A percentile compares a stretch with the other conserved stretches of the same genome.
phyloP scores from a whole-genome alignment of 2,888 invertebrate genomes.

The Tenthredo distinguenda region DNA sequence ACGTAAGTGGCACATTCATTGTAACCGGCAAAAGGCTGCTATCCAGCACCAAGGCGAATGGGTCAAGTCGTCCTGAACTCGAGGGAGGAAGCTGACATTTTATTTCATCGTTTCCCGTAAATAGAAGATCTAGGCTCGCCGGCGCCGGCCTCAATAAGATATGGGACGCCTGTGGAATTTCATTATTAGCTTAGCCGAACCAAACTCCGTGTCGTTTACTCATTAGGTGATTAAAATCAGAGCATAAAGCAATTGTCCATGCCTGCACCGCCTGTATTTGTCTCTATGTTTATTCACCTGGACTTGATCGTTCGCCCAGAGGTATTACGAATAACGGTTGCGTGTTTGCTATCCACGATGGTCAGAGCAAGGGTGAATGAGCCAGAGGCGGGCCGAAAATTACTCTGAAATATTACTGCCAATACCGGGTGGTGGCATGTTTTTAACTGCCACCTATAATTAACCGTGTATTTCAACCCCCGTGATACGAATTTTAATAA shows the following conservation, averaged over 20 bases:
- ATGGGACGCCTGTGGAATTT: slow-evolving; percentile 63
- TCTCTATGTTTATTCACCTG: background rate
- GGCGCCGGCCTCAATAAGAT: slow-evolving; percentile 60
- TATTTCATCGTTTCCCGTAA: slow-evolving; percentile 54
- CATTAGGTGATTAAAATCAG: background rate
- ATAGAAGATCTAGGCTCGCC: slow-evolving; percentile 27
- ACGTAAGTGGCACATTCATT: slow-evolving; percentile 50
- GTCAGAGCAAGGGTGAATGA: slow-evolving; percentile 11
- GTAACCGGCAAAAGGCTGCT: background rate
- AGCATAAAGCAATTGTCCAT: background rate
- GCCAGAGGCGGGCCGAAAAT: slow-evolving; percentile 22
- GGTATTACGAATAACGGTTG: background rate
- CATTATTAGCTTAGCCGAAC: slow-evolving; percentile 63
- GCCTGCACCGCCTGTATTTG: background rate
- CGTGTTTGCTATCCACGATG: background rate
- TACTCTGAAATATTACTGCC: slow-evolving; percentile 15
- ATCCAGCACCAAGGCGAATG: background rate
- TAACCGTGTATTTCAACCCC: background rate
- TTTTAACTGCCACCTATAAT: background rate
- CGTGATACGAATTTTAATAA: background rate
- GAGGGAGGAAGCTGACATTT: slow-evolving; percentile 55
- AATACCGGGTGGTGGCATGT: slow-evolving; percentile 6
- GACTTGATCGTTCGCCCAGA: background rate
- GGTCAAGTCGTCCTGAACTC: slow-evolving; percentile 48
- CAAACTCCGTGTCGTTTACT: slow-evolving; percentile 43